Evolutionary conservation across 2,113 vertebrate species (phyloP).

Genomic region (Seriola aureovittata): DNA sequence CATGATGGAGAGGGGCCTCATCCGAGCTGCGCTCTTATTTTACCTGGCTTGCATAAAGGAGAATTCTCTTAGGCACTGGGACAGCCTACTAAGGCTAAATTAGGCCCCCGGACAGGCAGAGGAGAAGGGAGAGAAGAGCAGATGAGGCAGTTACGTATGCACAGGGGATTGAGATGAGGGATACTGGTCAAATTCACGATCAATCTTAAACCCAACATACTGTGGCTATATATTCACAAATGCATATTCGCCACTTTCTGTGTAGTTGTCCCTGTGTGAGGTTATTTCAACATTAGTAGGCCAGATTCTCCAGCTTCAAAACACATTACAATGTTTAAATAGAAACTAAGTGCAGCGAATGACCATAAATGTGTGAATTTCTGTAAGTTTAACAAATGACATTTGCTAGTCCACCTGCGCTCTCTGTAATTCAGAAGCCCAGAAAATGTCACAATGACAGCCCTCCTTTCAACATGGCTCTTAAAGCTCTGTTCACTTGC

Average conservation of each 20-base stretch:
- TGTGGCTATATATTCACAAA: conserved; percentile 57
- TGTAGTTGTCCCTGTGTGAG: conserved; percentile 47
- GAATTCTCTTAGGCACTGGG: conserved; percentile 83
- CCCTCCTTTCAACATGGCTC: conserved; percentile 69
- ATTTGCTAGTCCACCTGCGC: conserved; percentile 69
- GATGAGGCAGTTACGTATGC: conserved; percentile 81
- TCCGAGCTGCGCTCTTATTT: conserved; percentile 80
- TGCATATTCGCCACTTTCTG: conserved; percentile 50
- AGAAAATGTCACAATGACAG: conserved; percentile 76
- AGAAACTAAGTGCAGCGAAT: conserved; percentile 28
- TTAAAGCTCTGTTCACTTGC: conserved; percentile 60
- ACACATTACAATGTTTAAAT: conserved; percentile 21
- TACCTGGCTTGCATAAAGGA: conserved; percentile 91
- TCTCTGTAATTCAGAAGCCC: conserved; percentile 67
- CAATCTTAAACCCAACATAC: conserved; percentile 71
- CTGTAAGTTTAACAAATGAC: conserved; percentile 59
- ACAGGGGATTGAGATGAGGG: conserved; percentile 80
- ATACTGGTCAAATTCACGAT: conserved; percentile 82
- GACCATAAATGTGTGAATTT: conserved; percentile 48
- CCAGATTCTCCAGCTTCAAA: conserved; percentile 37
- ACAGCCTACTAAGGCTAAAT: conserved; percentile 84
- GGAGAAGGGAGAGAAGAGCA: conserved; percentile 78
- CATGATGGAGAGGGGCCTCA: conserved; percentile 91
- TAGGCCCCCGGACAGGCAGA: conserved; percentile 83
- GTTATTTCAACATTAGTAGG: conserved; percentile 43